Evolutionary conservation across 2,113 vertebrate species (phyloP).

Genomic region (Calidris pugnax): DNA sequence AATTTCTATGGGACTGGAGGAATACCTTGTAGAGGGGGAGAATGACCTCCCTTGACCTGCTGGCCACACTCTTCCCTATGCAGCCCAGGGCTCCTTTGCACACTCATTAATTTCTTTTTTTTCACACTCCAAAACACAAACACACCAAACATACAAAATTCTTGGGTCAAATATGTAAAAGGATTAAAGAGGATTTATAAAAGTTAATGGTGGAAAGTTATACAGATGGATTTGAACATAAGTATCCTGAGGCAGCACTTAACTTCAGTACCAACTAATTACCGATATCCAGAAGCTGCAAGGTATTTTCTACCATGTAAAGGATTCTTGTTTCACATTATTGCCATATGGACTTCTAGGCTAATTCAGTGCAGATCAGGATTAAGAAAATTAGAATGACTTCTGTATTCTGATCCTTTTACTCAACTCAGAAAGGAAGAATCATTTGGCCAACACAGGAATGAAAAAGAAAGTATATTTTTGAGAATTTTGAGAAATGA

Average conservation of each 20-base stretch:
- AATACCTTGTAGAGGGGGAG: background rate
- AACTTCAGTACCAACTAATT: background rate
- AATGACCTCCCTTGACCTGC: no score
- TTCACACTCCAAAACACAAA: background rate
- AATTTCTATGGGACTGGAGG: background rate
- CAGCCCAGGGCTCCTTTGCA: background rate
- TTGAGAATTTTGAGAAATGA: background rate
- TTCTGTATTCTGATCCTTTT: background rate
- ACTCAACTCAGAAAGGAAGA: background rate
- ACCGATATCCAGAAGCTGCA: background rate
- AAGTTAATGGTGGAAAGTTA: background rate
- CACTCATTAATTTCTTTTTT: background rate
- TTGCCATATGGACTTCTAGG: background rate
- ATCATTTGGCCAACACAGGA: background rate
- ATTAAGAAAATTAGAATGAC: background rate
- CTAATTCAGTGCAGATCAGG: background rate
- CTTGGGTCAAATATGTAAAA: background rate
- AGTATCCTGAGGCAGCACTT: background rate
- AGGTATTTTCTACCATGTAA: background rate
- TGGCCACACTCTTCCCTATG: no score
- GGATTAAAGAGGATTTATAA: background rate
- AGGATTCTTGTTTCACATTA: background rate
- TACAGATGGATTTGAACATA: background rate
- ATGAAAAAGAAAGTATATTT: background rate
- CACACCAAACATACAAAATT: background rate